Evolutionary conservation across 2,797 vertebrate species (phyloP), one percentile per base, ranked within the genome.

Genomic region (Tarsius wallacei): DNA sequence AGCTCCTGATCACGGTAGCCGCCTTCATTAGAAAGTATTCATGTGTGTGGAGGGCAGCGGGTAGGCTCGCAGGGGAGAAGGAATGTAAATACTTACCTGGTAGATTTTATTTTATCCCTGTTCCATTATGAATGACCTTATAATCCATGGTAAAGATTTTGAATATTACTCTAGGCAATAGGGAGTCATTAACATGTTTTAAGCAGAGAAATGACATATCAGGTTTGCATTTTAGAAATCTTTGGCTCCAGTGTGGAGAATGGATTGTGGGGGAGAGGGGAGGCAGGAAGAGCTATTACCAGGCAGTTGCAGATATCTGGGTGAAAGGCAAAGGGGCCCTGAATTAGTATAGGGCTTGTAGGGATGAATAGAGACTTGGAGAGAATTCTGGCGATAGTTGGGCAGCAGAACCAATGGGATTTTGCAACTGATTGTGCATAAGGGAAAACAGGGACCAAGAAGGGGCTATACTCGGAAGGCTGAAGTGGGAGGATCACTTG

Each of bases 71-170:
- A 9, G 55, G 84, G 59, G 36, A 57, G 66, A 47, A 74, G 28
- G 51, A 59, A 55, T 64, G 36, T 22, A 47, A 92, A 95, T 73
- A 92, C 90, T 89, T 77, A 49, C 28, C 28, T n/a, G 11, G 64
- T 31, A 51, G 28, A 14, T 71, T 93, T 87, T 53, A 55, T 82
- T 90, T 95, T 47, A 92, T 88, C 53, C 47, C 16, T 28, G 16
- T 90, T 97, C 82, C 91, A 80, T 82, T 83, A 64, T 16, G 77
- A 93, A 74, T 85, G 88, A 59, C 81, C 88, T 90, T 81, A 28
- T 47, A 90, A 81, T 77, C 77, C 77, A 31, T 7, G 24, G 61
- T 14, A 24, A 86, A 82, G 77, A 96, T 81, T 90, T 6, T 61
- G 51, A 80, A 64, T 53, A n/a, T 81, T 71, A 71, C 81, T 92